Conservation (phyloP, 2,888 invertebrate species). For the Nasonovia ribisnigri region DNA sequence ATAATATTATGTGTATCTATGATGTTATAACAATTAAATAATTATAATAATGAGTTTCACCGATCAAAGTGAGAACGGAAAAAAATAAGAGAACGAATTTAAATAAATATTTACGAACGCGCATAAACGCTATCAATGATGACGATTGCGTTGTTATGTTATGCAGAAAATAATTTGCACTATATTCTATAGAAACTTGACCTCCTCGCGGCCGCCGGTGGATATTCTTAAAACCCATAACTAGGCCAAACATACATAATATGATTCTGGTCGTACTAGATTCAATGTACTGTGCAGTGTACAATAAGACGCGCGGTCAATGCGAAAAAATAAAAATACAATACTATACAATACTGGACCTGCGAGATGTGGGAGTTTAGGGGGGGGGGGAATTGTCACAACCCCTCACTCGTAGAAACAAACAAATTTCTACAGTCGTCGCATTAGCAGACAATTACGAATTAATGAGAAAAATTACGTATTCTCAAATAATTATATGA, state of each 20-base stretch:
- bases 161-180: neutral
- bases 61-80: neutral
- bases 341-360: neutral
- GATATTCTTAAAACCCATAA: constrained; percentile 44
- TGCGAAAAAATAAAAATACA: neutral
- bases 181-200: constrained; percentile 42
- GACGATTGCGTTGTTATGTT: neutral
- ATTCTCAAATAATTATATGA: neutral
- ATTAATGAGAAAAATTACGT: neutral
- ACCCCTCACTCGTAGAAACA: neutral
- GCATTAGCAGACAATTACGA: neutral
- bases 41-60: neutral
- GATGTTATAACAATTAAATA: neutral
- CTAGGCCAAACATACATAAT: constrained; percentile 53
- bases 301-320: constrained; percentile 22
- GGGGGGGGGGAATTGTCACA: neutral
- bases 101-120: neutral
- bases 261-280: constrained; percentile 52
- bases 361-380: neutral
- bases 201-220: neutral
- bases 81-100: neutral
- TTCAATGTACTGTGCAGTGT: neutral
- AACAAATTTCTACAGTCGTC: neutral
- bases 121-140: neutral
- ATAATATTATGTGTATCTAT: neutral